Conservation (phyloP, 2,797 vertebrate species). For the Hypotaenidia philippensis region DNA sequence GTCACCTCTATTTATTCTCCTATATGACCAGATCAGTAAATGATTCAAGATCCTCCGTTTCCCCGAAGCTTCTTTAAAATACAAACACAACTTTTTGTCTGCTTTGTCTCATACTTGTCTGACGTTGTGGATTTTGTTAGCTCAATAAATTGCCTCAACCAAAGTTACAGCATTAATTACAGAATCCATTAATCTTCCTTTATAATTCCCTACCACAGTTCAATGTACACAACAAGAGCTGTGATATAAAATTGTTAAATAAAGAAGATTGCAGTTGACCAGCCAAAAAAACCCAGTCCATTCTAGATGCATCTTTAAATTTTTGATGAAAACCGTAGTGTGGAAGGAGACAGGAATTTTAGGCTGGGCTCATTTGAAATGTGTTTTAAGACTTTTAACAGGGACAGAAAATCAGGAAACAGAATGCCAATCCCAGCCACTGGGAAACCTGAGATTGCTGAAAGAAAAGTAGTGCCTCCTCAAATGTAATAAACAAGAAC, state of each 20-base stretch:
- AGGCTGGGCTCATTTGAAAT: not conserved
- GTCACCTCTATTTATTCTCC: not conserved
- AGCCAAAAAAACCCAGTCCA: not conserved
- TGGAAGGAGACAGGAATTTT: not conserved
- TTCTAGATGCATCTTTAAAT: not conserved
- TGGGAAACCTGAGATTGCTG: not conserved
- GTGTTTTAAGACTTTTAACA: not conserved
- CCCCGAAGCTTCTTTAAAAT: not conserved
- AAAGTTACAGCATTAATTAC: slow-evolving; percentile 14
- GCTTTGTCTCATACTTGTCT: not conserved
- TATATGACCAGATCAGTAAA: not conserved
- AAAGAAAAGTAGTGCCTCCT: not conserved
- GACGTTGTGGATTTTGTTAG: not conserved
- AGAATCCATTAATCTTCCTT: not conserved
- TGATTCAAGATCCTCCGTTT: not conserved
- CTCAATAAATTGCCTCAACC: not conserved
- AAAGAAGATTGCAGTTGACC: not conserved
- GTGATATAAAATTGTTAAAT: not conserved
- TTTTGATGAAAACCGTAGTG: not conserved
- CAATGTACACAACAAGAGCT: not conserved
- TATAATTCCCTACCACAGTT: not conserved
- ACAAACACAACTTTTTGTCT: not conserved
- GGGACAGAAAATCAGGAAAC: not conserved
- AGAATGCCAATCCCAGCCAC: not conserved
- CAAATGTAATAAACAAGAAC: not conserved